These are phyloP conservation scores for Amblyornis subalaris DNA, from an alignment of 2,113 vertebrate species.

Conservation along the genomic window DNA sequence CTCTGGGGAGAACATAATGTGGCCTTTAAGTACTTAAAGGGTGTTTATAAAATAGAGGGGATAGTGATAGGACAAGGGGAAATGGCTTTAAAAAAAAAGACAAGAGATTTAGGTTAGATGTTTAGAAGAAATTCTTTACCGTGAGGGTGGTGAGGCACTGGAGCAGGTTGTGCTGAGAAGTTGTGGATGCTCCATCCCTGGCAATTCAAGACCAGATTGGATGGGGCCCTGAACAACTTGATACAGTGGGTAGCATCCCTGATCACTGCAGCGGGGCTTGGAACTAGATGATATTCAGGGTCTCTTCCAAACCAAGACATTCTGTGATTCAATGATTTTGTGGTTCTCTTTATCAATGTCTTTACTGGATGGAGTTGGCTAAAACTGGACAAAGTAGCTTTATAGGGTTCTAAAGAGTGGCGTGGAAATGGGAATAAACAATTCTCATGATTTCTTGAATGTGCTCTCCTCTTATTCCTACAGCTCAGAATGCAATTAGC, in stretches of 20 bases:
- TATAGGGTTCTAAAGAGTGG: neutral
- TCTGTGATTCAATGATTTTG: neutral
- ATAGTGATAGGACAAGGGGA: neutral
- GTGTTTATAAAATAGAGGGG: neutral
- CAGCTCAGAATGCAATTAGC: neutral
- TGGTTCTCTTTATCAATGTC: neutral
- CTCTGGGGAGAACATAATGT: fast-evolving
- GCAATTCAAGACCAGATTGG: neutral
- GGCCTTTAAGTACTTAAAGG: neutral
- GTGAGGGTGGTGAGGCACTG: neutral
- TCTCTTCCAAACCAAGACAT: neutral
- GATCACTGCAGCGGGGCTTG: neutral
- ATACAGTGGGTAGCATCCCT: neutral
- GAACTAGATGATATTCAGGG: neutral
- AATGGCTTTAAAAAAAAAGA: neutral
- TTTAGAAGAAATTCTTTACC: neutral
- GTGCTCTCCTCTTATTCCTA: neutral
- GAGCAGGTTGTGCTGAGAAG: neutral
- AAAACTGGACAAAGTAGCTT: neutral
- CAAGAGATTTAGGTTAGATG: neutral
- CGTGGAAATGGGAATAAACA: neutral
- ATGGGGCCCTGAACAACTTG: neutral
- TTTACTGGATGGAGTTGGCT: neutral
- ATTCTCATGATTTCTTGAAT: neutral
- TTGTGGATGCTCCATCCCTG: neutral